Conservation (phyloP, 2,113 vertebrate species). For the Sylvicapra grimmia region DNA sequence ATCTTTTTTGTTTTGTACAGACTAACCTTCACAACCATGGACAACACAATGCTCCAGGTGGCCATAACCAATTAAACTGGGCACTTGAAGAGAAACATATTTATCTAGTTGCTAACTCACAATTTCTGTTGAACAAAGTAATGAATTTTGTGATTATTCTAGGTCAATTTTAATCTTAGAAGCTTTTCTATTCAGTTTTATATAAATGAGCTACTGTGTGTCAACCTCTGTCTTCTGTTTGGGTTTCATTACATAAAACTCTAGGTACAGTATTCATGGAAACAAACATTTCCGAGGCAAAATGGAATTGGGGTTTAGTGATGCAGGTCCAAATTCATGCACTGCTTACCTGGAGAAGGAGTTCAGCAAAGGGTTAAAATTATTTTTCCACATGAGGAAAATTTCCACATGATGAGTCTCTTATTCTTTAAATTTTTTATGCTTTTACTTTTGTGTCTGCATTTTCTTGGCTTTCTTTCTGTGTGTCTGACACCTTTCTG, state of each 20-base stretch:
- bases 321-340: not conserved
- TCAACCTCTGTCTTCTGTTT: not conserved
- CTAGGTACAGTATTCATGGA: not conserved
- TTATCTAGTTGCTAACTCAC: not conserved
- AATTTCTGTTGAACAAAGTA: not conserved
- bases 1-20: not conserved
- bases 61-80: constrained; percentile 11
- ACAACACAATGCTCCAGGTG: not conserved
- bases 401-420: not conserved
- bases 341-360: not conserved
- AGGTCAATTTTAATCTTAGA: not conserved
- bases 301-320: not conserved
- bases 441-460: not conserved
- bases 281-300: not conserved
- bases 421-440: not conserved
- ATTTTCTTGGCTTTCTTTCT: not conserved
- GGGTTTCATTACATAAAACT: constrained; percentile 14
- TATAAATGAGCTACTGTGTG: not conserved
- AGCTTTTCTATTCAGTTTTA: not conserved
- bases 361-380: not conserved
- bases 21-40: not conserved
- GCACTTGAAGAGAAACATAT: not conserved
- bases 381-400: not conserved
- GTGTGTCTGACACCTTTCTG: not conserved
- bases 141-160: constrained; percentile 6